A percentile compares a stretch with the other conserved stretches of the same genome.
phyloP scores from a whole-genome alignment of 2,888 invertebrate species.

The Sipha maydis region DNA sequence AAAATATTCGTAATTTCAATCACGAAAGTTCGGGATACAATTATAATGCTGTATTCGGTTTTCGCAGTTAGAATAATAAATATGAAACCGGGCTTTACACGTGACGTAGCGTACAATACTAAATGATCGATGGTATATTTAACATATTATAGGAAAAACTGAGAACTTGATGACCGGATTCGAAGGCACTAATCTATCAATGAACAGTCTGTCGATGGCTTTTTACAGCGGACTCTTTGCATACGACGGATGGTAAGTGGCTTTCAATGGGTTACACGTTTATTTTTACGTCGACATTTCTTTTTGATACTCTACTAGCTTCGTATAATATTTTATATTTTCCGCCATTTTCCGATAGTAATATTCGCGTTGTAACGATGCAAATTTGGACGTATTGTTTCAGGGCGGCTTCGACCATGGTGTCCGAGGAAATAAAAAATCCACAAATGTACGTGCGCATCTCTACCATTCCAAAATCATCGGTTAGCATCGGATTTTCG shows the following conservation, averaged over 20 bases:
- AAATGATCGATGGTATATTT: too few relatives aligned
- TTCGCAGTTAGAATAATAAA: too few relatives aligned
- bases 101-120: neutral
- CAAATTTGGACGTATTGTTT: constrained; percentile 18
- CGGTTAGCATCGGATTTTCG: too few relatives aligned
- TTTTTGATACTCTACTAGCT: neutral
- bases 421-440: constrained; percentile 80
- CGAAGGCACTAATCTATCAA: constrained; percentile 74
- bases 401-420: constrained; percentile 78
- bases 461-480: too few relatives aligned
- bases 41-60: too few relatives aligned
- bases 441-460: constrained; percentile 72
- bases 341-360: neutral
- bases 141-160: constrained; percentile 71
- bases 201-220: constrained; percentile 79
- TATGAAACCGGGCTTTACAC: too few relatives aligned
- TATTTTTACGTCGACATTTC: neutral
- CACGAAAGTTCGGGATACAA: too few relatives aligned
- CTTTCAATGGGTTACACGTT: neutral
- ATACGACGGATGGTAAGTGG: constrained; percentile 81
- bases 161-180: constrained; percentile 76
- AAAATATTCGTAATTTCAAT: too few relatives aligned
- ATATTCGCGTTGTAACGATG: too few relatives aligned
- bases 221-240: constrained; percentile 88
- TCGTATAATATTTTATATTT: neutral